Evolutionary conservation across 2,888 invertebrate species (phyloP).

Genomic region (Xestia sexstrigata): DNA sequence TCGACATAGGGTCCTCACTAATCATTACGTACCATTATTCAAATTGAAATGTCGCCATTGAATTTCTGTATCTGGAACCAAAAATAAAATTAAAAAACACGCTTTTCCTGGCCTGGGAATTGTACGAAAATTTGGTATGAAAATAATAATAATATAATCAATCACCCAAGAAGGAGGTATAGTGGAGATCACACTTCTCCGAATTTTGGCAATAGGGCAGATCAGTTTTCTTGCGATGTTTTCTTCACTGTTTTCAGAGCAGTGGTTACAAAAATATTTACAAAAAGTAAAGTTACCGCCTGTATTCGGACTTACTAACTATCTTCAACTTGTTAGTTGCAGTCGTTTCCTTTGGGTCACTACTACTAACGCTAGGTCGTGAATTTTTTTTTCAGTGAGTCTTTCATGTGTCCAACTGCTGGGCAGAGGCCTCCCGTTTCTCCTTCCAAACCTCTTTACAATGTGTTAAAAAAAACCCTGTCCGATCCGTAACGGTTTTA

Average conservation of each 20-base stretch:
- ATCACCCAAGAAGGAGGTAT: too few relatives aligned
- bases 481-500: too few relatives aligned
- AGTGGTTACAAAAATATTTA: neutral
- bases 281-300: neutral
- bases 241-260: neutral
- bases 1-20: neutral
- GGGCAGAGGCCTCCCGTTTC: neutral
- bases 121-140: neutral
- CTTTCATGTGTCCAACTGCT: neutral
- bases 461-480: too few relatives aligned
- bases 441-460: neutral
- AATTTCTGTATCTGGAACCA: conserved; percentile 22
- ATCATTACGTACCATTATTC: conserved; percentile 17
- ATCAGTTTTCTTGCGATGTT: neutral
- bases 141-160: neutral
- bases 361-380: neutral
- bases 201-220: neutral
- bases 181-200: neutral
- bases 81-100: neutral
- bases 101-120: neutral
- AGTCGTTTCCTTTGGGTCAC: neutral
- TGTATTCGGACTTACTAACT: neutral
- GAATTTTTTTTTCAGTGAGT: neutral
- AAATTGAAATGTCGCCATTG: conserved; percentile 14
- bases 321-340: neutral